Percentiles rank a stretch among this genome's conserved stretches.
Conservation (phyloP, 2,888 invertebrate species). For the Callyntrura sp. region DNA sequence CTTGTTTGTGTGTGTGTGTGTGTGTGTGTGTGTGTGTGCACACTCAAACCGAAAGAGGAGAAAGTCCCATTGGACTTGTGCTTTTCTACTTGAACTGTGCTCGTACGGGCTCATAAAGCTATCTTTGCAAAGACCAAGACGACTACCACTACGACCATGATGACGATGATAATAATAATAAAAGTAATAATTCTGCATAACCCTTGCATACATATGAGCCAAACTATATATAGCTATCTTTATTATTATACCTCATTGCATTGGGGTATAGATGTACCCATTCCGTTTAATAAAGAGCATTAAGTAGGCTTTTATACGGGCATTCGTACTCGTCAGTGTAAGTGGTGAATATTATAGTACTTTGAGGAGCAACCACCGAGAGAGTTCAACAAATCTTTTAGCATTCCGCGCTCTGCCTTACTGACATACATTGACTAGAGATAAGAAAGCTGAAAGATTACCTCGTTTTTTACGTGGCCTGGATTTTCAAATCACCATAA, state of each 20-base stretch:
- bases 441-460: conserved; percentile 38
- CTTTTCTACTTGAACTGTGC: conserved; percentile 75
- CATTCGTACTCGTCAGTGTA: conserved; percentile 7
- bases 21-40: too few species aligned
- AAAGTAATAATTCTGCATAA: conserved; percentile 69
- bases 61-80: conserved; percentile 68
- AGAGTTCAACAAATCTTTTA: conserved; percentile 51
- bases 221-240: background rate
- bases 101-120: conserved; percentile 77
- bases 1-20: too few species aligned
- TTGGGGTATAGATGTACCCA: background rate
- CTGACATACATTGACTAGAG: conserved; percentile 37
- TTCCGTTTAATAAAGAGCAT: conserved; percentile 51
- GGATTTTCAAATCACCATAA: conserved; percentile 30
- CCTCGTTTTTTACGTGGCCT: conserved; percentile 26
- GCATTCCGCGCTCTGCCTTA: conserved; percentile 26
- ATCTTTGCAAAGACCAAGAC: conserved; percentile 56
- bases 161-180: conserved; percentile 65
- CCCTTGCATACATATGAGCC: conserved; percentile 64
- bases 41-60: background rate
- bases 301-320: conserved; percentile 43
- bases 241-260: background rate
- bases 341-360: background rate
- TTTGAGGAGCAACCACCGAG: background rate
- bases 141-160: conserved; percentile 25